Evolutionary conservation across 2,888 invertebrate genomes (phyloP).

Genomic region (Hirtodrosophila alboralis): DNA sequence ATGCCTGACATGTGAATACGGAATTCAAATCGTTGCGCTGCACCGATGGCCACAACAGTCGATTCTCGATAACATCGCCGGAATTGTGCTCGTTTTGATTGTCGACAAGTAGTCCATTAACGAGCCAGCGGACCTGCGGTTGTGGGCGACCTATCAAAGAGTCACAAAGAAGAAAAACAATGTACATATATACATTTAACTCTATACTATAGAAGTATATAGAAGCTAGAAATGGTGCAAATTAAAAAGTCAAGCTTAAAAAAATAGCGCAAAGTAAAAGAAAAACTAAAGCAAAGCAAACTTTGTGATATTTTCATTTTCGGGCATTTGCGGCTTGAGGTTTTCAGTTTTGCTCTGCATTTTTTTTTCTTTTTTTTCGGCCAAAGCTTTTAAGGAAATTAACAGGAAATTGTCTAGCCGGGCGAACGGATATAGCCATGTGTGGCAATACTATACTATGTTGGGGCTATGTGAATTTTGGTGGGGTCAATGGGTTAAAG

Average conservation of each 20-base stretch:
- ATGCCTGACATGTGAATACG: slow-evolving; percentile 94
- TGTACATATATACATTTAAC: slow-evolving; percentile 20
- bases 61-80: slow-evolving; percentile 94
- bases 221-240: slow-evolving; percentile 56
- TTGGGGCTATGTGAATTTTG: neutral
- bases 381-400: slow-evolving; percentile 82
- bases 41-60: slow-evolving; percentile 90
- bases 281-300: slow-evolving; percentile 57
- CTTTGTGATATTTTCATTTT: slow-evolving; percentile 79
- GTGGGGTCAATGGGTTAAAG: slow-evolving; percentile 54
- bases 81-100: slow-evolving; percentile 93
- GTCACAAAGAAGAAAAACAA: slow-evolving; percentile 41
- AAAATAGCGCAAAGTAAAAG: slow-evolving; percentile 36
- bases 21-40: slow-evolving; percentile 92
- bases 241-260: slow-evolving; percentile 76
- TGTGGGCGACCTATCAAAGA: slow-evolving; percentile 88
- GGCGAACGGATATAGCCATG: slow-evolving; percentile 66
- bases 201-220: slow-evolving; percentile 3
- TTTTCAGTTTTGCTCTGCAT: slow-evolving; percentile 20
- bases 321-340: slow-evolving; percentile 50
- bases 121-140: slow-evolving; percentile 92
- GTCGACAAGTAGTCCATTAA: slow-evolving; percentile 91
- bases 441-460: slow-evolving; percentile 31
- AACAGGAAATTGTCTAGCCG: slow-evolving; percentile 79
- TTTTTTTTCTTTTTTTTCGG: slow-evolving; percentile 34